Evolutionary conservation across 1,140 invertebrate genomes (phyloP).

Genomic region (Hyles vespertilio): DNA sequence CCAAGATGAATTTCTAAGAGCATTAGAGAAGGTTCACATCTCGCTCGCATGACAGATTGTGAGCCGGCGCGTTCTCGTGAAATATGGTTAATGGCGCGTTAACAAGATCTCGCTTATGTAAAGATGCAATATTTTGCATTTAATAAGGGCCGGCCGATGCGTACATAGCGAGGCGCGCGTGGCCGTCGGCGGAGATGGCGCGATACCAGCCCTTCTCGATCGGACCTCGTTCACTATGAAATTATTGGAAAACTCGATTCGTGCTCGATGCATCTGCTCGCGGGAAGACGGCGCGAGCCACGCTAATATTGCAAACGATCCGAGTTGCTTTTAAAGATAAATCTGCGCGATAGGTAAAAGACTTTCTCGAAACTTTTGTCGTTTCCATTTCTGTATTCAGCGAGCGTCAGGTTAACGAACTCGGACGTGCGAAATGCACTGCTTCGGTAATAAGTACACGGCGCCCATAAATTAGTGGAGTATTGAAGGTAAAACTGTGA

Average conservation of each 20-base stretch:
- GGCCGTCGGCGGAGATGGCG: conserved; percentile 61
- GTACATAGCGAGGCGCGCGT: conserved; percentile 44
- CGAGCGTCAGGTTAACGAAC: conserved; percentile 11
- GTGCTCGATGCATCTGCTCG: conserved; percentile 64
- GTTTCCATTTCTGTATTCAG: conserved; percentile 5
- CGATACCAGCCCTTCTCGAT: conserved; percentile 51
- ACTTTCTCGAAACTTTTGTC: conserved; percentile 11
- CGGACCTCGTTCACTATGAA: conserved; percentile 52
- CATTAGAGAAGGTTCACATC: no score
- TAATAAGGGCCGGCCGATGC: conserved; percentile 49
- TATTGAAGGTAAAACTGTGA: conserved; percentile 43
- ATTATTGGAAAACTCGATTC: conserved; percentile 67
- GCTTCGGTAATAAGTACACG: conserved; percentile 14
- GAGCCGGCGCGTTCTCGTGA: conserved; percentile 28
- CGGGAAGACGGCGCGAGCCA: conserved; percentile 20
- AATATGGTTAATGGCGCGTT: conserved; percentile 57
- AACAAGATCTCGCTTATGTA: conserved; percentile 61
- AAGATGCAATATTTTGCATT: conserved; percentile 69
- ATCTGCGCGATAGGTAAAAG: conserved; percentile 50
- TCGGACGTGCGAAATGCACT: conserved; percentile 14
- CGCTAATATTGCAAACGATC: conserved; percentile 59
- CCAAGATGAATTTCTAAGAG: no score
- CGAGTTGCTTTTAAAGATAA: conserved; percentile 63
- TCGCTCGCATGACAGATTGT: not conserved
- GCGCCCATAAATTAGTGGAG: conserved; percentile 36